Base-by-base conservation (phyloP, 2,888 invertebrate species). In the Malachius bipustulatus region DNA sequence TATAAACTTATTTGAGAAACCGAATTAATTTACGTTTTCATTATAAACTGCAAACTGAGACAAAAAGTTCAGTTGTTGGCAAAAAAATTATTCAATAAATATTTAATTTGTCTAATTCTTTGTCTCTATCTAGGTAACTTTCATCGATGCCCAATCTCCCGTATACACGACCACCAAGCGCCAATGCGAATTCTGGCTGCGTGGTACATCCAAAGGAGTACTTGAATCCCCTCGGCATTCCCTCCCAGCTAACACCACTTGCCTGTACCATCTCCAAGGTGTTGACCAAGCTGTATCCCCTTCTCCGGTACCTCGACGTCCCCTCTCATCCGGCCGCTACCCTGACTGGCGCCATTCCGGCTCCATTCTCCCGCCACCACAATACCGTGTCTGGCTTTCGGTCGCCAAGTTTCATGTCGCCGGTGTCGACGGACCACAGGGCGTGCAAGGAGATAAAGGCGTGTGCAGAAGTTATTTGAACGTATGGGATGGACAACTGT, bases 181-280 rank as follows among this genome's bases (percentile, higher is more conserved):
- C 40, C 72, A 75, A 14, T 88, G 88, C 56, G 88, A 87, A 56
- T 88, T 88, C 55, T 85, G 83, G 83, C 71, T 88, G 44, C 69
- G 82, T 41, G 85, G 85, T 3, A 78, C 80, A 1, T 77, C 77
- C 2, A 76, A 76, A 34, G 88, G 88, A n/a, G 66, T 83, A 3
- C 56, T 88, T 31, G 82, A 85, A 49, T 85, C 83, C 54, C 88
- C 89, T 1, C 71, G 78, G 47, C 89, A 90, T 63, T 82, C 88
- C 3, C 62, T 90, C 43, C 81, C 89, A 0, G 82, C 85, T 1
- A 89, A 89, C 57, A 88, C 84, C 14, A 89, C 88, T 4, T 90
- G 90, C 56, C 71, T 87, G 13, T 90, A 89, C 58, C 85, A 87
- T 57, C 73, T 90, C 55, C 74, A 77, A 47, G 75, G 74, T 24